A percentile compares a stretch with the other conserved stretches of the same genome.
These are phyloP conservation scores for Peromyscus maniculatus DNA, from an alignment of 2,113 vertebrate species.

Conservation along the genomic window DNA sequence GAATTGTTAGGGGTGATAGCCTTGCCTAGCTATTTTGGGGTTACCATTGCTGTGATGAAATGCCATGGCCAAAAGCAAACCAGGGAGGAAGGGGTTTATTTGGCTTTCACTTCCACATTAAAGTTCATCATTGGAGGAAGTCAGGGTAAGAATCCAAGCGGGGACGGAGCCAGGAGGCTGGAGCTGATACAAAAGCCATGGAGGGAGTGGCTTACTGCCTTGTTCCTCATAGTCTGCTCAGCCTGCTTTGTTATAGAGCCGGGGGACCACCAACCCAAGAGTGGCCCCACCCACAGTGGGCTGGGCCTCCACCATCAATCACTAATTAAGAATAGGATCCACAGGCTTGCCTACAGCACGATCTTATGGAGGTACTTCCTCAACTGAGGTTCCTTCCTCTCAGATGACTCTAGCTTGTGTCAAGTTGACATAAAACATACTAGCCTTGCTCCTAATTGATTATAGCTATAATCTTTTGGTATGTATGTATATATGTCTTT, in stretches of 20 bases:
- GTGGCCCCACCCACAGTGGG: not conserved
- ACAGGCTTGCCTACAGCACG: not conserved
- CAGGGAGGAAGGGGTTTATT: not conserved
- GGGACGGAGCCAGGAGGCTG: not conserved
- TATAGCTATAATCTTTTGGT: not conserved
- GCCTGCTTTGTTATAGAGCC: not conserved
- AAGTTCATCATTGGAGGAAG: not conserved
- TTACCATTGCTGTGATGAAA: not conserved
- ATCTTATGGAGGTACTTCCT: not conserved
- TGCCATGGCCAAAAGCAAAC: not conserved
- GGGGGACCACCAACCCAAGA: no score
- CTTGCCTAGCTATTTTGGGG: not conserved
- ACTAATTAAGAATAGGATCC: not conserved
- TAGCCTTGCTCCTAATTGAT: not conserved
- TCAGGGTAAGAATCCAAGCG: not conserved
- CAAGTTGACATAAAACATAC: not conserved
- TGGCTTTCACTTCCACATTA: not conserved
- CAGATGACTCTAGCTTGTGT: not conserved
- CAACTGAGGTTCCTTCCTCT: not conserved
- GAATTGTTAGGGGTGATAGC: not conserved
- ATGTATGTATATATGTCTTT: not conserved
- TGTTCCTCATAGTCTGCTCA: not conserved
- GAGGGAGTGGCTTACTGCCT: not conserved
- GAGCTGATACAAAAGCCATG: not conserved
- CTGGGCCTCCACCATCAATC: not conserved